Conservation (phyloP, 2,113 vertebrate genomes). For the Bos javanicus region DNA sequence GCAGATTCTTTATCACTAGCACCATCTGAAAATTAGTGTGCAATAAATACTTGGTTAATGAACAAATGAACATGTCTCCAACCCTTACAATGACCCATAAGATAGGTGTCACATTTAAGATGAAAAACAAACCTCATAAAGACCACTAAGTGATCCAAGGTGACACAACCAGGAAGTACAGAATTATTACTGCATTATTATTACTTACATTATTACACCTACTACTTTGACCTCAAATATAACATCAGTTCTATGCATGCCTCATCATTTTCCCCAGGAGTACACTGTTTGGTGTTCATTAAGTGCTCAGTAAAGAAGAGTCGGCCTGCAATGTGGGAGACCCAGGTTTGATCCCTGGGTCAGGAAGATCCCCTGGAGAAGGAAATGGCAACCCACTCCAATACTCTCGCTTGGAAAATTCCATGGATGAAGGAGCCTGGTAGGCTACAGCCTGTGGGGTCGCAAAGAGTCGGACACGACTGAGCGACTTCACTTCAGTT, state of each 20-base stretch:
- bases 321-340: too few species aligned
- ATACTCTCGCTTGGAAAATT: too few species aligned
- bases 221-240: not conserved
- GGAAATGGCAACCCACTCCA: too few species aligned
- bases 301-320: not conserved
- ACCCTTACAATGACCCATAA: not conserved
- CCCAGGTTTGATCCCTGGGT: too few species aligned
- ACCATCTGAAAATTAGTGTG: not conserved
- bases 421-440: too few species aligned
- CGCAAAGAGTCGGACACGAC: accelerated
- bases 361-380: too few species aligned
- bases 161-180: not conserved
- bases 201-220: not conserved
- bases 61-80: not conserved
- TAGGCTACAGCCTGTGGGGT: too few species aligned
- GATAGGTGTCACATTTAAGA: not conserved
- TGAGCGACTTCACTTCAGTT: too few species aligned
- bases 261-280: not conserved
- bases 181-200: not conserved
- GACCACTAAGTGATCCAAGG: not conserved
- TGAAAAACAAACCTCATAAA: not conserved
- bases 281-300: not conserved
- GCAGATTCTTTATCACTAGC: not conserved
- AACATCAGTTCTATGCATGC: not conserved
- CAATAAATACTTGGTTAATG: not conserved